Evolutionary conservation across 2,113 vertebrate genomes (phyloP).

Genomic region (Myiopsitta monachus): DNA sequence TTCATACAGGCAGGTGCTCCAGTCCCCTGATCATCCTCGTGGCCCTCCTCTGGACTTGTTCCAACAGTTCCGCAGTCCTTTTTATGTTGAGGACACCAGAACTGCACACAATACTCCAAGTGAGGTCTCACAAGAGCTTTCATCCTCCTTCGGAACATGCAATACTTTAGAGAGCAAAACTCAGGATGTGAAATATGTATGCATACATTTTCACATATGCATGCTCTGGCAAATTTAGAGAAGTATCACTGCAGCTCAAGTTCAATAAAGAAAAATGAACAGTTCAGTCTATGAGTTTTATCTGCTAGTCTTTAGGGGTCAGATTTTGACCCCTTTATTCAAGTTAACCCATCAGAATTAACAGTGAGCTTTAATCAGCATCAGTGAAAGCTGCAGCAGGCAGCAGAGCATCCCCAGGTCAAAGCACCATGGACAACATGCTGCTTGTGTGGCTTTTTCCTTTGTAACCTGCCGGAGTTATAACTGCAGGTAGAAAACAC

Average conservation of each 20-base stretch:
- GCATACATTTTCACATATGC: not conserved
- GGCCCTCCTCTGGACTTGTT: too few species aligned
- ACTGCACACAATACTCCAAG: too few species aligned
- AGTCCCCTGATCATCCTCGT: too few species aligned
- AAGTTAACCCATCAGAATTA: not conserved
- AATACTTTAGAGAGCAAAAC: not conserved
- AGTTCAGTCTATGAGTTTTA: not conserved
- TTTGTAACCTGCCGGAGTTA: not conserved
- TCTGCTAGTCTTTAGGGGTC: not conserved
- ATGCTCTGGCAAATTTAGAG: not conserved
- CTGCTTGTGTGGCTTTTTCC: not conserved
- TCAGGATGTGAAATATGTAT: not conserved
- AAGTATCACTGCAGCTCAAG: not conserved
- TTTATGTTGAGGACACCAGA: too few species aligned
- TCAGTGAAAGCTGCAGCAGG: not conserved
- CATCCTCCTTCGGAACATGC: not conserved
- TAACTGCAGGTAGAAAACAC: not conserved
- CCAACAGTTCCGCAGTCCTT: too few species aligned
- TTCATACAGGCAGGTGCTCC: too few species aligned
- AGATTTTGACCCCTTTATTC: not conserved
- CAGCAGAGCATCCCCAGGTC: not conserved
- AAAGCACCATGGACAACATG: not conserved
- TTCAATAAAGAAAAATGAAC: not conserved
- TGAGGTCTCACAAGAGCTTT: not conserved
- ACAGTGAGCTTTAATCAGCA: not conserved